Evolutionary conservation across 2,113 vertebrate species (phyloP).

Genomic region (Ciconia maguari): DNA sequence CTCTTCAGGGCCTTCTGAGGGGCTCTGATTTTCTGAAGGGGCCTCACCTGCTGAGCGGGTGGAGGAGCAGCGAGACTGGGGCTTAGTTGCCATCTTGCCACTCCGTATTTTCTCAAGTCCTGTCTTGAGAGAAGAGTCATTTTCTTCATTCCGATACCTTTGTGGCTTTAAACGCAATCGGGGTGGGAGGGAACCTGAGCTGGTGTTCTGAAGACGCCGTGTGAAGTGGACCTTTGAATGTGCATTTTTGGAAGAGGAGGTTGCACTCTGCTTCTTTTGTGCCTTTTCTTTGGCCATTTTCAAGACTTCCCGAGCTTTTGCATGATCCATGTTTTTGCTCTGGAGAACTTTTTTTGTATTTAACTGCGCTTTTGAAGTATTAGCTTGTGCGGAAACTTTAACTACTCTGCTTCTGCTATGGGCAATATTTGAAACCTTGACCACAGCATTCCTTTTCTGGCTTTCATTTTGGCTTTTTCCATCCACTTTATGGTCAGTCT

Average conservation of each 20-base stretch:
- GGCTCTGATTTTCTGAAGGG: conserved; percentile 80
- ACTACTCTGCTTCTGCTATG: conserved; percentile 82
- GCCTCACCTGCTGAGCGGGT: conserved; percentile 85
- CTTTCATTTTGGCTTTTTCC: conserved; percentile 81
- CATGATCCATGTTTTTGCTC: conserved; percentile 88
- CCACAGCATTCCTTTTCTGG: conserved; percentile 82
- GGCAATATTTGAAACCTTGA: conserved; percentile 78
- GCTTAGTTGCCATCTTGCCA: conserved; percentile 83
- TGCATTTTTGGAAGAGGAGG: conserved; percentile 80
- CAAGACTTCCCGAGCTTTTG: conserved; percentile 88
- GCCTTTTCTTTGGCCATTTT: conserved; percentile 89
- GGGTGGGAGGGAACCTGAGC: conserved; percentile 87
- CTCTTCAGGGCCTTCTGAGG: conserved; percentile 81
- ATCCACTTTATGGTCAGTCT: conserved; percentile 86
- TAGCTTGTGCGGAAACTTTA: conserved; percentile 79
- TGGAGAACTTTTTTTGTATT: conserved; percentile 91
- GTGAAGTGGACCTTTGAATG: conserved; percentile 95
- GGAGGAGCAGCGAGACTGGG: conserved; percentile 81
- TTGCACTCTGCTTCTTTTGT: conserved; percentile 84
- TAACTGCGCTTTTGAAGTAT: conserved; percentile 81
- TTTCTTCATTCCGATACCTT: conserved; percentile 95
- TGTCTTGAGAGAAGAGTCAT: conserved; percentile 86
- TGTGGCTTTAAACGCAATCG: conserved; percentile 96
- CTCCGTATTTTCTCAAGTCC: conserved; percentile 86
- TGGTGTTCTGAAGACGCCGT: conserved; percentile 89